These are phyloP conservation scores for Calliopum simillimum DNA, from an alignment of 2,888 invertebrate genomes.

Conservation along the genomic window DNA sequence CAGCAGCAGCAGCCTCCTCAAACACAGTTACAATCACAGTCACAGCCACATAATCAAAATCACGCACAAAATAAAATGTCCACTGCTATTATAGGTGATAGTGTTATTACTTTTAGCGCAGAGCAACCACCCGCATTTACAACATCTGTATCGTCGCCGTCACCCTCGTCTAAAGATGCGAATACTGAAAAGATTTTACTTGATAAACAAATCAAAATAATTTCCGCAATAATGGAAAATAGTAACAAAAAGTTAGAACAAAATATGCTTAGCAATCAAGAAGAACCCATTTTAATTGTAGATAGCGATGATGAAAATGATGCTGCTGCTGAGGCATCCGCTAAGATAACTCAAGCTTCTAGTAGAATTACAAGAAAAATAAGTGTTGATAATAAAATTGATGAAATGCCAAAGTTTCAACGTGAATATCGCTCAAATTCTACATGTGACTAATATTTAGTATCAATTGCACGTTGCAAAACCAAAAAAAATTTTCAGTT, in stretches of 20 bases:
- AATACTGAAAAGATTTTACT: conserved; percentile 49
- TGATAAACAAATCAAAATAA: conserved; percentile 49
- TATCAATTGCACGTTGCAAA: not conserved
- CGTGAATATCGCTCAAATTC: conserved; percentile 56
- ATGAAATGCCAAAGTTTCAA: conserved; percentile 47
- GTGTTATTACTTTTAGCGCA: not conserved
- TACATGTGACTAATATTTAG: conserved; percentile 54
- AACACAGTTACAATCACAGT: not conserved
- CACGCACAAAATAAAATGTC: not conserved
- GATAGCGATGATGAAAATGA: conserved; percentile 40
- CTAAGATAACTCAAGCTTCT: conserved; percentile 31
- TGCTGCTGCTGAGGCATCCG: conserved; percentile 6
- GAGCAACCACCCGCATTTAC: conserved; percentile 7
- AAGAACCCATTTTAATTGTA: conserved; percentile 27
- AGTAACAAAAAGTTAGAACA: conserved; percentile 30
- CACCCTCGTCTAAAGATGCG: conserved; percentile 38
- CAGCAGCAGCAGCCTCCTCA: conserved; percentile 35
- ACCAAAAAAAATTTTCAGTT: conserved; percentile 22
- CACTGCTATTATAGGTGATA: conserved; percentile 1
- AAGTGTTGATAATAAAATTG: conserved; percentile 20
- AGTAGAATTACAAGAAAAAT: conserved; percentile 10
- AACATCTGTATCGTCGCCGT: conserved; percentile 15
- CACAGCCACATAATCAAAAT: not conserved
- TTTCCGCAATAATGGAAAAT: conserved; percentile 47
- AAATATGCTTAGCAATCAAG: not conserved